Percentiles rank a stretch among this genome's conserved stretches.
Conservation (phyloP, 2,888 invertebrate genomes). For the Rhopalosiphum nymphaeae region DNA sequence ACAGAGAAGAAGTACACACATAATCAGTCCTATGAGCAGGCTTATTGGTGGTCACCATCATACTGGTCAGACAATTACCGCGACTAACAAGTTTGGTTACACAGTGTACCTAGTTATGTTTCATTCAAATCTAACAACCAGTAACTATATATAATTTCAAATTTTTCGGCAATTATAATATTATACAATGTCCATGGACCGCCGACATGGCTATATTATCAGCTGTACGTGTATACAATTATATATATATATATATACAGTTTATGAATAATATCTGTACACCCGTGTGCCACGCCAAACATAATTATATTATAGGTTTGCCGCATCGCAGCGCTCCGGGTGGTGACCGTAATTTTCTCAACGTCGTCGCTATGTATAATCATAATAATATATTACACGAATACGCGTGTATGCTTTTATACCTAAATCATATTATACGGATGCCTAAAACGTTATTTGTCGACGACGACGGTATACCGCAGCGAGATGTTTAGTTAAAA, state of each 20-base stretch:
- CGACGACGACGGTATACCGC: slow-evolving; percentile 5
- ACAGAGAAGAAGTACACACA: background rate
- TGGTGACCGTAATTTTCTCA: slow-evolving; percentile 17
- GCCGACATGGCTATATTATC: background rate
- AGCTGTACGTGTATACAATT: background rate
- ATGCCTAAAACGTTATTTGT: slow-evolving; percentile 17
- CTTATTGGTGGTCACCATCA: background rate
- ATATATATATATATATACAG: background rate
- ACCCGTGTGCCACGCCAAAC: background rate
- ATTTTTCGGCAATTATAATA: background rate
- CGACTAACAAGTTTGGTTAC: background rate
- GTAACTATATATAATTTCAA: background rate
- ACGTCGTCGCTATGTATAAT: background rate
- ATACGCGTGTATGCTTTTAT: background rate
- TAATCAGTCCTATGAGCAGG: background rate
- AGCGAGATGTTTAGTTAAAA: background rate
- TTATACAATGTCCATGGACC: background rate
- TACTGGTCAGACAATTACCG: background rate
- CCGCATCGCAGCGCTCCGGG: slow-evolving; percentile 23
- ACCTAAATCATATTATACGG: slow-evolving; percentile 4
- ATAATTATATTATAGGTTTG: slow-evolving; percentile 22
- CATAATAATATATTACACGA: slow-evolving; percentile 4
- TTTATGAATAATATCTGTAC: background rate
- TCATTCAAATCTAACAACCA: background rate
- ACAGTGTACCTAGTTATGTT: background rate